A percentile compares a stretch with the other conserved stretches of the same genome.
Evolutionary conservation across 2,113 vertebrate genomes (phyloP).

Genomic region (Lamprotornis superbus): DNA sequence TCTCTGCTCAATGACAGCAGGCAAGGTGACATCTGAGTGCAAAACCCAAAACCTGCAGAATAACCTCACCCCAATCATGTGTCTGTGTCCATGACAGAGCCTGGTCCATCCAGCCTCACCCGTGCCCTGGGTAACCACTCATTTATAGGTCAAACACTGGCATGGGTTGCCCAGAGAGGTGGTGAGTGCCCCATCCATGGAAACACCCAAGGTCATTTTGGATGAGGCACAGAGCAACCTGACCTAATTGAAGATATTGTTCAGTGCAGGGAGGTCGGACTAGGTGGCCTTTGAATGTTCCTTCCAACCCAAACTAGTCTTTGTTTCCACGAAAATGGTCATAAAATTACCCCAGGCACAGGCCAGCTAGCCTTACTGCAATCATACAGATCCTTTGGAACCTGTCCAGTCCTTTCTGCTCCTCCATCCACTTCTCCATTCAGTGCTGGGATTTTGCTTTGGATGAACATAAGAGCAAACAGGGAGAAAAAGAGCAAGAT

Average conservation of each 20-base stretch:
- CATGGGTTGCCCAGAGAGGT: not conserved
- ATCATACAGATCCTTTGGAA: not conserved
- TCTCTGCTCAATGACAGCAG: not conserved
- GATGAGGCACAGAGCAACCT: not conserved
- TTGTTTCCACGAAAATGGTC: not conserved
- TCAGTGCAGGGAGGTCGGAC: not conserved
- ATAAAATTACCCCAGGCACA: not conserved
- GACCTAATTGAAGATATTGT: not conserved
- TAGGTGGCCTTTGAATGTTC: not conserved
- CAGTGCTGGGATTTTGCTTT: not conserved
- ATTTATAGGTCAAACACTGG: not conserved
- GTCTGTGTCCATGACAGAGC: not conserved
- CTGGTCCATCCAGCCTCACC: not conserved
- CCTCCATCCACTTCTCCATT: not conserved
- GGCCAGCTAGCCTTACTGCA: not conserved
- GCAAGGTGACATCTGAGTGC: not conserved
- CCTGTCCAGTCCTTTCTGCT: accelerated
- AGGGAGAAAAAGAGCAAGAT: not conserved
- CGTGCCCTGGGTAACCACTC: not conserved
- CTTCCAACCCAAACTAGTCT: not conserved
- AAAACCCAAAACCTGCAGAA: not conserved
- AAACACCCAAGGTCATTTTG: not conserved
- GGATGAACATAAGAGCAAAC: not conserved
- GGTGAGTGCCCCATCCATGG: not conserved
- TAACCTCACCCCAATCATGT: accelerated